Percentiles rank a stretch among this genome's conserved stretches.
These are phyloP conservation scores for Lutjanus erythropterus DNA, from an alignment of 2,113 vertebrate species.

Conservation along the genomic window DNA sequence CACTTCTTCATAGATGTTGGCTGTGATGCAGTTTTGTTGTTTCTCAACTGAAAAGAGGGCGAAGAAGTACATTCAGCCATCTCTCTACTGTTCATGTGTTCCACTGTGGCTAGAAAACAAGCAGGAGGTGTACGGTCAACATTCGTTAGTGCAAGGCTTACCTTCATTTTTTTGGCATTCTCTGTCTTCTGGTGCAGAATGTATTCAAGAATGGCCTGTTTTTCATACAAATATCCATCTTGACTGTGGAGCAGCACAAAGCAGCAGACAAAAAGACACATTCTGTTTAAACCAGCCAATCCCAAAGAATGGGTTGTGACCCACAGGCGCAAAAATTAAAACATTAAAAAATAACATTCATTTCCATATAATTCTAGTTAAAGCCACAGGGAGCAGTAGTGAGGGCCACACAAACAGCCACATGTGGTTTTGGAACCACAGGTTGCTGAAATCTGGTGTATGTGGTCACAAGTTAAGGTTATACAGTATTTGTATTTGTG, in stretches of 20 bases:
- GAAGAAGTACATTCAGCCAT: background rate
- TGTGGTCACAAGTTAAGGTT: background rate
- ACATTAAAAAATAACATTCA: too few species aligned
- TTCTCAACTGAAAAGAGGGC: too few species aligned
- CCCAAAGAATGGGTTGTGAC: too few species aligned
- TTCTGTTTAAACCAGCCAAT: too few species aligned
- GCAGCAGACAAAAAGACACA: constrained; percentile 24
- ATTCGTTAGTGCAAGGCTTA: constrained; percentile 61
- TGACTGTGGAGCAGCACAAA: constrained; percentile 82
- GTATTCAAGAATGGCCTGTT: constrained; percentile 93
- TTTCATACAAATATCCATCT: constrained; percentile 92
- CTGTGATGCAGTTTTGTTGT: background rate
- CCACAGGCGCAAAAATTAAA: too few species aligned
- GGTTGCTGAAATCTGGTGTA: too few species aligned
- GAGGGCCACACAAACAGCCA: too few species aligned
- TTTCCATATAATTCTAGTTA: too few species aligned
- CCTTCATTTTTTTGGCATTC: constrained; percentile 92
- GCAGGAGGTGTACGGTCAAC: too few species aligned
- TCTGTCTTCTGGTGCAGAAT: constrained; percentile 93
- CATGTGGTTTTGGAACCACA: too few species aligned
- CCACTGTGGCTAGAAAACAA: background rate
- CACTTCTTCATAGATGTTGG: too few species aligned
- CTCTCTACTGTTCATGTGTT: background rate
- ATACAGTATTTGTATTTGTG: background rate
- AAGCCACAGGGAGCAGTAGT: too few species aligned